Conservation (phyloP, 2,113 vertebrate species). For the Syrrhaptes paradoxus region DNA sequence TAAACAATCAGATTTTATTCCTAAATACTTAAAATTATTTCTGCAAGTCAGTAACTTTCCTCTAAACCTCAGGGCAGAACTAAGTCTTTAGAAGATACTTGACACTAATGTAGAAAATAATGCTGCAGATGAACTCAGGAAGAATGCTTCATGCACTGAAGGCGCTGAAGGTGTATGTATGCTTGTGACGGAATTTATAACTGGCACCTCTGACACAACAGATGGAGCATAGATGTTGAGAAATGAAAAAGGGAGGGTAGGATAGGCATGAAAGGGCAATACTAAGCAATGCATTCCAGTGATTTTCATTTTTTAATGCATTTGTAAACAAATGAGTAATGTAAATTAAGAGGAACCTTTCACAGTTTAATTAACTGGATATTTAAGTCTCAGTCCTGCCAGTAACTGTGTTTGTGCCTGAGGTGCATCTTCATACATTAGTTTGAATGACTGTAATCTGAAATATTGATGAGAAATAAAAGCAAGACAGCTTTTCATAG, state of each 20-base stretch:
- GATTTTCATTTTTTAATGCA: not conserved
- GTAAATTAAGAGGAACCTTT: not conserved
- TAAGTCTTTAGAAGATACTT: not conserved
- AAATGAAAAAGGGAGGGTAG: not conserved
- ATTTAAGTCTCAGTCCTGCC: not conserved
- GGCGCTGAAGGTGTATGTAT: not conserved
- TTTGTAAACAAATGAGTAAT: not conserved
- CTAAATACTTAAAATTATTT: not conserved
- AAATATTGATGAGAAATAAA: constrained; percentile 34
- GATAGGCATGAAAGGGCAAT: not conserved
- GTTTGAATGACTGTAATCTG: not conserved
- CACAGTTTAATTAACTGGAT: not conserved
- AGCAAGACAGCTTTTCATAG: not conserved
- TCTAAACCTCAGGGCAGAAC: not conserved
- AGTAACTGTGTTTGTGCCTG: not conserved
- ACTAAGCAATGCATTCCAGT: not conserved
- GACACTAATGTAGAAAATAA: not conserved
- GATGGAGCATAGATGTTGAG: not conserved
- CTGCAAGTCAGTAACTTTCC: not conserved
- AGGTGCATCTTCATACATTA: not conserved
- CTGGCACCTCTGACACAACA: not conserved
- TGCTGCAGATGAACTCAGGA: not conserved
- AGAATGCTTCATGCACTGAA: not conserved
- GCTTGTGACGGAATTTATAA: not conserved
- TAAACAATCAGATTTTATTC: not conserved